Conservation (phyloP, 2,888 invertebrate genomes). For the Barypeithes pellucidus region DNA sequence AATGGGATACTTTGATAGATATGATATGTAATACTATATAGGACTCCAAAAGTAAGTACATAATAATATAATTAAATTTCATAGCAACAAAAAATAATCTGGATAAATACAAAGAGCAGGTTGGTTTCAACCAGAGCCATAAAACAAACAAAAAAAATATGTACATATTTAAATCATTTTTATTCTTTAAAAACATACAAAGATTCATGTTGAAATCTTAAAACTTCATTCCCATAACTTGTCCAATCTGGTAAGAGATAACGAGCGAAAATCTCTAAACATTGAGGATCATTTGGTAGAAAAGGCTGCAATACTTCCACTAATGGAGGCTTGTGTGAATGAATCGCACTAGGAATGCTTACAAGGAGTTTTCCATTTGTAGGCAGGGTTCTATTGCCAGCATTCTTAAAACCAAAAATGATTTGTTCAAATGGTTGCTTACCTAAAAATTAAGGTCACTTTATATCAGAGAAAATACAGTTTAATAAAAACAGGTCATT, state of each 20-base stretch:
- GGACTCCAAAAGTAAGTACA: too few species aligned
- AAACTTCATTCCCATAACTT: slow-evolving; percentile 90
- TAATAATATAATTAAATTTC: too few species aligned
- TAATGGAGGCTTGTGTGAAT: slow-evolving; percentile 96
- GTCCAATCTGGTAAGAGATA: slow-evolving; percentile 89
- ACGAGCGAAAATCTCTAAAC: slow-evolving; percentile 93
- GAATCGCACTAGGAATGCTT: slow-evolving; percentile 92
- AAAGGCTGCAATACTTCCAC: slow-evolving; percentile 78
- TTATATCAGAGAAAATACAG: background rate
- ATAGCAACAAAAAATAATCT: too few species aligned
- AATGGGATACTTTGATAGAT: too few species aligned
- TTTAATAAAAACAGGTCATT: too few species aligned
- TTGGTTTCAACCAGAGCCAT: too few species aligned
- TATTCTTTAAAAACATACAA: slow-evolving; percentile 66
- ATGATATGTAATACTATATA: too few species aligned
- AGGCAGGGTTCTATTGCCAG: slow-evolving; percentile 58
- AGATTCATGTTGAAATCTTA: slow-evolving; percentile 84
- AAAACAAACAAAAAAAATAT: too few species aligned
- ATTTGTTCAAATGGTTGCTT: slow-evolving; percentile 94
- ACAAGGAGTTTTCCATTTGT: slow-evolving; percentile 76
- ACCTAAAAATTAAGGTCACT: slow-evolving; percentile 45
- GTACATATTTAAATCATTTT: background rate
- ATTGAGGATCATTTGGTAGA: slow-evolving; percentile 75
- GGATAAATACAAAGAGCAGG: too few species aligned
- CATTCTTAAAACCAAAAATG: slow-evolving; percentile 74